These are phyloP conservation scores for Byasa hedistus DNA, from an alignment of 2,888 invertebrate genomes.

Conservation along the genomic window DNA sequence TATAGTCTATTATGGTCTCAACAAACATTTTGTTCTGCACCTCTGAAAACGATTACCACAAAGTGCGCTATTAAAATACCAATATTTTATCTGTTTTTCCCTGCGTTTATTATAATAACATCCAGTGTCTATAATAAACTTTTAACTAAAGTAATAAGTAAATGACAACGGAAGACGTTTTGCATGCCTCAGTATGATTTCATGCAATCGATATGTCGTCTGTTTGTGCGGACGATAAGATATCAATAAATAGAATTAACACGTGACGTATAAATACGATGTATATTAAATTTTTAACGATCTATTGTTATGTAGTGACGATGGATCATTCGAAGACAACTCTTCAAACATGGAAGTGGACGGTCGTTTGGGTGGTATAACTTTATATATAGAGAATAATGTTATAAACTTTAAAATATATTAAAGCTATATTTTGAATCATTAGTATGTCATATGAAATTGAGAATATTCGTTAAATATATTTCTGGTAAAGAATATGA, in stretches of 20 bases:
- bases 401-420: too few species aligned
- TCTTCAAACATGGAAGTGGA: not conserved
- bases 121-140: too few species aligned
- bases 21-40: too few species aligned
- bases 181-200: constrained; percentile 10
- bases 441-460: too few species aligned
- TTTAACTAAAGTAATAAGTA: not conserved
- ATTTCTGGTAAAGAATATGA: too few species aligned
- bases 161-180: not conserved
- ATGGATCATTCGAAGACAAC: not conserved
- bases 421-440: too few species aligned
- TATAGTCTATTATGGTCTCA: too few species aligned
- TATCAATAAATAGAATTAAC: constrained; percentile 11
- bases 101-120: too few species aligned
- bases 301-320: constrained; percentile 7
- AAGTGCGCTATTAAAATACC: too few species aligned
- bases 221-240: constrained; percentile 15
- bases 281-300: not conserved
- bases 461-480: too few species aligned
- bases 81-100: too few species aligned
- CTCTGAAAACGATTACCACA: too few species aligned
- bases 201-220: constrained; percentile 6
- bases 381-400: not conserved
- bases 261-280: not conserved
- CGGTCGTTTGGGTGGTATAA: not conserved